phyloP scores from a whole-genome alignment of 2,113 vertebrate genomes.

The Narcine bancroftii region DNA sequence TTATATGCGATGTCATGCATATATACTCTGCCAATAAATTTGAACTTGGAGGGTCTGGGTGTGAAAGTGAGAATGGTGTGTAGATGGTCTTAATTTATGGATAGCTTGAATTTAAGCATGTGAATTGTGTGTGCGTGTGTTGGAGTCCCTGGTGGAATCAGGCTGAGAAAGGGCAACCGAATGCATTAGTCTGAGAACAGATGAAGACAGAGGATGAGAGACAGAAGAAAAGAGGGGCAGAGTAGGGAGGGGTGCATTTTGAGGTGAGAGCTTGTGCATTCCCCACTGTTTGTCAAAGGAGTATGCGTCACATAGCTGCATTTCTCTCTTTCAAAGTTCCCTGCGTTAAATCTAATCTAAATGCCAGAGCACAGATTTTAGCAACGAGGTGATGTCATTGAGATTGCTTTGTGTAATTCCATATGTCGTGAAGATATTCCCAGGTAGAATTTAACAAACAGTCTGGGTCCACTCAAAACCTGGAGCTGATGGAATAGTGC shows the following conservation, averaged over 20 bases:
- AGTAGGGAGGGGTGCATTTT: slow-evolving; percentile 46
- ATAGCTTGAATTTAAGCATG: too few relatives aligned
- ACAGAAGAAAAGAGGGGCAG: slow-evolving; percentile 10
- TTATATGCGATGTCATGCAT: too few relatives aligned
- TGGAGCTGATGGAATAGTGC: slow-evolving; percentile 30
- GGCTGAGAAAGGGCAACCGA: not conserved
- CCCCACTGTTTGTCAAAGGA: slow-evolving; percentile 46
- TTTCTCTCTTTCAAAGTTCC: slow-evolving; percentile 55
- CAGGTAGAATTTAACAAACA: slow-evolving; percentile 48
- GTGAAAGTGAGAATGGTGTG: too few relatives aligned
- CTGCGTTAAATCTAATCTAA: slow-evolving; percentile 59
- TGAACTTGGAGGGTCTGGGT: too few relatives aligned
- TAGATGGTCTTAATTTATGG: too few relatives aligned
- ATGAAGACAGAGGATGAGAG: slow-evolving; percentile 32
- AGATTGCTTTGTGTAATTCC: slow-evolving; percentile 52
- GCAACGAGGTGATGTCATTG: slow-evolving; percentile 50
- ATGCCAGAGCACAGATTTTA: slow-evolving; percentile 55
- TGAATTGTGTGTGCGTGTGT: too few relatives aligned
- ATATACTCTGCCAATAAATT: too few relatives aligned
- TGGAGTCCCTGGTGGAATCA: not conserved
- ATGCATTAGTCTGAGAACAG: not conserved
- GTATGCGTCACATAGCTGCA: slow-evolving; percentile 46
- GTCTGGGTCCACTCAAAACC: slow-evolving; percentile 41
- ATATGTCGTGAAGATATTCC: slow-evolving; percentile 53
- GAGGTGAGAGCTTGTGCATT: slow-evolving; percentile 49